A percentile compares a stretch with the other conserved stretches of the same genome.
Conservation (phyloP, 2,797 vertebrate genomes). For the Enteromius viviparus region DNA sequence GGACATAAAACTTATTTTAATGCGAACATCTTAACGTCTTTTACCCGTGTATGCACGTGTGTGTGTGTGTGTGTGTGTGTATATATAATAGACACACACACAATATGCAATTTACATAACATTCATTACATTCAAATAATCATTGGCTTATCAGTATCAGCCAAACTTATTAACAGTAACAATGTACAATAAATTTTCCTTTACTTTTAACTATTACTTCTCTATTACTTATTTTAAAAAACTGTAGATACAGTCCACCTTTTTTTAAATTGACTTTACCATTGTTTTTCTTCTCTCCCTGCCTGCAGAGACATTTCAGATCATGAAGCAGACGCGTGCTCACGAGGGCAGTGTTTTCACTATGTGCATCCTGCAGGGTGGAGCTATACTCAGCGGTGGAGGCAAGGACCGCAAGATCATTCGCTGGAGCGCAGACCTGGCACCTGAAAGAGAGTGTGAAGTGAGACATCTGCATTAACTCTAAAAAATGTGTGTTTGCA, state of each 20-base stretch:
- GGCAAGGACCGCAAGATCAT: constrained; percentile 89
- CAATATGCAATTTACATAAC: no score
- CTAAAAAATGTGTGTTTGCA: constrained; percentile 37
- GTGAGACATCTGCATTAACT: constrained; percentile 68
- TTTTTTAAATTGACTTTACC: not conserved
- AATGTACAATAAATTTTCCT: not conserved
- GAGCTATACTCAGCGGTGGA: constrained; percentile 87
- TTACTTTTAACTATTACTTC: no score
- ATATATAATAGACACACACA: no score
- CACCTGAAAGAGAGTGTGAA: constrained; percentile 88
- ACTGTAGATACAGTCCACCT: not conserved
- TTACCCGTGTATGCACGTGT: no score
- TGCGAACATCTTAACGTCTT: no score
- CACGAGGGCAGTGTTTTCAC: constrained; percentile 93
- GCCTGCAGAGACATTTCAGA: constrained; percentile 86
- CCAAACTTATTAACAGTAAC: not conserved
- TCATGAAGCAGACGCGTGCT: constrained; percentile 87
- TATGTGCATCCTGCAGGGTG: constrained; percentile 81
- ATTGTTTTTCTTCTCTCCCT: constrained; percentile 24
- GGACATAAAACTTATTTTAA: no score
- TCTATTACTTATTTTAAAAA: not conserved
- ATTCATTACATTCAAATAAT: not conserved
- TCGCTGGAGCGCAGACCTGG: constrained; percentile 85
- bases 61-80: no score
- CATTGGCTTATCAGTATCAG: not conserved